A percentile compares a stretch with the other conserved stretches of the same genome.
Evolutionary conservation across 1,140 invertebrate genomes (phyloP).

Genomic region (Ruditapes philippinarum): DNA sequence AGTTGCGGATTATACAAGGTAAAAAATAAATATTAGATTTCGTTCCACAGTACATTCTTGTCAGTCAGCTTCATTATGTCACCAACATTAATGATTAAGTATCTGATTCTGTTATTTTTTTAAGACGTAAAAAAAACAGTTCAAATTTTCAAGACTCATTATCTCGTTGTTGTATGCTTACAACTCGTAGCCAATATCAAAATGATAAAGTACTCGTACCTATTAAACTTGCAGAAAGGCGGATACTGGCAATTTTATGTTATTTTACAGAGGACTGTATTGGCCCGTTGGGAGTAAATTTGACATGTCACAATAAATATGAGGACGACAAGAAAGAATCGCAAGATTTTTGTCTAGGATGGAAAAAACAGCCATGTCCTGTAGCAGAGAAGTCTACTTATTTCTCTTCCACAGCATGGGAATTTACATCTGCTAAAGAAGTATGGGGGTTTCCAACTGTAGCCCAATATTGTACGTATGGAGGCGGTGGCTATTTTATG

Average conservation of each 20-base stretch:
- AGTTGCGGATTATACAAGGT: slow-evolving; percentile 63
- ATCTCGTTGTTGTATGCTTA: too few species aligned
- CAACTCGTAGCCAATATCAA: too few species aligned
- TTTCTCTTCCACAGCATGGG: slow-evolving; percentile 67
- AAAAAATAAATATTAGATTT: too few species aligned
- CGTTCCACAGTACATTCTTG: too few species aligned
- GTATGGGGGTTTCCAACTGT: slow-evolving; percentile 71
- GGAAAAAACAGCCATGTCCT: slow-evolving; percentile 41
- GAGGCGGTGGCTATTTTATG: slow-evolving; percentile 72
- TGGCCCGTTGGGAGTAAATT: background rate
- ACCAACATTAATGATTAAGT: too few species aligned
- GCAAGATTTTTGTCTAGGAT: slow-evolving; percentile 64
- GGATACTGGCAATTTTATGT: background rate
- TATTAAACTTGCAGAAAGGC: too few species aligned
- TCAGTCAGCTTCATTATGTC: too few species aligned
- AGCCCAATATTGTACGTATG: slow-evolving; percentile 68
- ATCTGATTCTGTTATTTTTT: too few species aligned
- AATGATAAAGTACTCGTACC: too few species aligned
- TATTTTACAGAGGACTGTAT: slow-evolving; percentile 49
- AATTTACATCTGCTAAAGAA: slow-evolving; percentile 55
- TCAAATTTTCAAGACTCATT: too few species aligned
- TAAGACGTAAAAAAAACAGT: too few species aligned
- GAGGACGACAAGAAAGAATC: slow-evolving; percentile 30
- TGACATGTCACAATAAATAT: slow-evolving; percentile 41
- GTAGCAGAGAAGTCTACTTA: slow-evolving; percentile 24